Evolutionary conservation across 2,113 vertebrate genomes (phyloP), one percentile per base, ranked within the genome.

Genomic region (Phalacrocorax aristotelis): DNA sequence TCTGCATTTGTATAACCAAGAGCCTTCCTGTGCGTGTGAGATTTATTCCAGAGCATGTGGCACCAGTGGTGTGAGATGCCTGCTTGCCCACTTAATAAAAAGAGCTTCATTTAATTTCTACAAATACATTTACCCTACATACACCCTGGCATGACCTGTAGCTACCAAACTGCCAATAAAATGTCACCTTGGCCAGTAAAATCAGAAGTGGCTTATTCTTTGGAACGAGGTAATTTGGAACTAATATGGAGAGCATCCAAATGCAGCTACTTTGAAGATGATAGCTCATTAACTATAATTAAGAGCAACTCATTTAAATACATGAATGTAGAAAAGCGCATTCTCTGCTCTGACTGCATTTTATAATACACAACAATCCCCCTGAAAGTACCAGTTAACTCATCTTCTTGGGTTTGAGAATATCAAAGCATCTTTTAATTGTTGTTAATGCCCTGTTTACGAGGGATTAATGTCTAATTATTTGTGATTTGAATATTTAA

Each of bases 1-100:
- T 87, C 93, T 93, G 96, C 94, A 96, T 95, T 96, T 94, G 71
- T 90, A 18, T n/a, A 95, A 87, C 15, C 3, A 83, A 85, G 55
- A 88, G 87, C 49, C 25, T 90, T 54, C 25, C 91, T 52, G 5
- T 60, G 72, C 21, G 1, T 68, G 48, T 44, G 52, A 90, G 90
- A 83, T 78, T 78, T 81, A 83, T 92, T 92, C 65, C 81, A 64
- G 52, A 84, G 88, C 9, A 4, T 78, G 64, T 26, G n/a, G 76
- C 46, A 83, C 36, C 58, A 55, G 76, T 34, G 32, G 30, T n/a
- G 51, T 22, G 64, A 89, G 57, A 93, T 9, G 16, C 65, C 69
- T 78, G 55, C 64, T 83, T 54, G 68, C 60, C 20, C 76, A 34
- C 42, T 77, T 87, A 46, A 83, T 80, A 76, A 90, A 66, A 74